These are phyloP conservation scores for Rhagium mordax DNA, from an alignment of 2,888 invertebrate genomes.

Conservation along the genomic window DNA sequence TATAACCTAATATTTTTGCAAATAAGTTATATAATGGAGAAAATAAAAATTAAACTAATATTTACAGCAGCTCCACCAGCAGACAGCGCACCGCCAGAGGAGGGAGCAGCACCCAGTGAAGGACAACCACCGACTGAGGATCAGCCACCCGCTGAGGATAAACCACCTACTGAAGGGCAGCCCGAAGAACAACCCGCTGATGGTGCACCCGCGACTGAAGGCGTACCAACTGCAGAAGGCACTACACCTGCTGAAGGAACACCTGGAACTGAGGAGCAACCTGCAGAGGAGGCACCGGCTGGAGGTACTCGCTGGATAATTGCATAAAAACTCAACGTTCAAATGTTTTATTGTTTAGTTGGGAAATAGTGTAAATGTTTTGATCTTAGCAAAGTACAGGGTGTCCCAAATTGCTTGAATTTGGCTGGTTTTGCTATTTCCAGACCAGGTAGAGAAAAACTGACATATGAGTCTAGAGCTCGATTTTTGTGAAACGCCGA, in stretches of 20 bases:
- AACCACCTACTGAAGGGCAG: conserved; percentile 40
- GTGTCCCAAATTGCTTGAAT: no score
- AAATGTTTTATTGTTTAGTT: neutral
- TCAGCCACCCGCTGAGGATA: conserved; percentile 55
- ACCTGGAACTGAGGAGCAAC: conserved; percentile 1
- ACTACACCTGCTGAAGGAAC: conserved; percentile 37
- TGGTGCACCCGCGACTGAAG: conserved; percentile 62
- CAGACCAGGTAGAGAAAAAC: no score
- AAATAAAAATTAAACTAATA: neutral
- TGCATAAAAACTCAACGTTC: neutral
- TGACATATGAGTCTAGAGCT: no score
- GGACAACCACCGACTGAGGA: conserved; percentile 62
- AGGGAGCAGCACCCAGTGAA: conserved; percentile 61
- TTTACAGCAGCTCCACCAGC: conserved; percentile 33
- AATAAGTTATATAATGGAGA: no score
- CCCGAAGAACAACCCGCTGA: conserved; percentile 50
- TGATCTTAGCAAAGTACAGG: no score
- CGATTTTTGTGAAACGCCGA: no score
- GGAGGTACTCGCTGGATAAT: neutral
- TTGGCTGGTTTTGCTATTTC: no score
- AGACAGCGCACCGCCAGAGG: conserved; percentile 62
- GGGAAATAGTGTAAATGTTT: neutral
- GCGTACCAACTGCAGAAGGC: conserved; percentile 38
- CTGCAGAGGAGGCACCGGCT: conserved; percentile 29
- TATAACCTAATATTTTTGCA: no score